Conservation (phyloP, 2,888 invertebrate species). For the Brachyopa scutellaris region DNA sequence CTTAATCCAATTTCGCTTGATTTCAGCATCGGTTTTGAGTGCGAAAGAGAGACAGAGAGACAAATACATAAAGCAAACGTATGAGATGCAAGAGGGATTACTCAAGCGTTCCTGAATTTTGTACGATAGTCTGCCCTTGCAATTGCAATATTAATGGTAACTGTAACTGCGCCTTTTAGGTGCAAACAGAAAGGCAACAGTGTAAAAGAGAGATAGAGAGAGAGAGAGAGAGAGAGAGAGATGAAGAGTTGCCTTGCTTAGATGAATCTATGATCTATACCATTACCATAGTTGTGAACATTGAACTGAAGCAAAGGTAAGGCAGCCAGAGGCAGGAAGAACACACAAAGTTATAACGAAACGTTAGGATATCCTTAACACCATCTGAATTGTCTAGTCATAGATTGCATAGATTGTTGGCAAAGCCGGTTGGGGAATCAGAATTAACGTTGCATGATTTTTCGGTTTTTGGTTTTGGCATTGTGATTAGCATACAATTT, state of each 20-base stretch:
- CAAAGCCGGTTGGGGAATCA: constrained; percentile 44
- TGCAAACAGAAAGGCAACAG: background rate
- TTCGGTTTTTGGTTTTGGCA: constrained; percentile 56
- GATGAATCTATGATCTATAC: too few relatives aligned
- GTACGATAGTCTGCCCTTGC: constrained; percentile 9
- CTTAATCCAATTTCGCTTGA: constrained; percentile 28
- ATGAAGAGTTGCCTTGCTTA: too few relatives aligned
- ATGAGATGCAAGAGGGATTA: constrained; percentile 13
- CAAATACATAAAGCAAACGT: background rate
- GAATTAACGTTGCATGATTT: constrained; percentile 62
- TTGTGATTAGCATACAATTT: constrained; percentile 64
- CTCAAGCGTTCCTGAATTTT: constrained; percentile 33
- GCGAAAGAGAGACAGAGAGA: background rate
- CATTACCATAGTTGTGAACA: background rate
- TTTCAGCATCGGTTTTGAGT: constrained; percentile 28
- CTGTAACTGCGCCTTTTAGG: constrained; percentile 43
- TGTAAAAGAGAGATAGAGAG: background rate
- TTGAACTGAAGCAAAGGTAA: constrained; percentile 12
- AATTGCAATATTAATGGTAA: constrained; percentile 49
- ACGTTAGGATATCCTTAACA: constrained; percentile 37
- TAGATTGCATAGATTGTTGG: constrained; percentile 45
- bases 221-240: too few relatives aligned
- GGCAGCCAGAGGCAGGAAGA: background rate
- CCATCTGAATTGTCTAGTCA: constrained; percentile 49
- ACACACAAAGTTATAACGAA: constrained; percentile 34